Base-by-base conservation (phyloP, 2,113 vertebrate species). In the Silurus meridionalis region DNA sequence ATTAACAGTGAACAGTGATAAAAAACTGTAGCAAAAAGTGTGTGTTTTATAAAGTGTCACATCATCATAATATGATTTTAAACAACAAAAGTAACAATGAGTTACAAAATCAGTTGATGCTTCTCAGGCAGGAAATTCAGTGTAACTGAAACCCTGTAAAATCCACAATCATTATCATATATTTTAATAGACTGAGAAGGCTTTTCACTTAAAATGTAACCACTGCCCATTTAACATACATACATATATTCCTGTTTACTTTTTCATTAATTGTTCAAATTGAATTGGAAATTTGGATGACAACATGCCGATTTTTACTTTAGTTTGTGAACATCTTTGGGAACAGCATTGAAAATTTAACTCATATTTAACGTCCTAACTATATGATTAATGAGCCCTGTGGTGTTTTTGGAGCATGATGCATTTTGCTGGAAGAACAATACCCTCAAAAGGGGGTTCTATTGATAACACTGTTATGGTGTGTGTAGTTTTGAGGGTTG, bases 381-480 rank as follows among this genome's bases (percentile, higher is more conserved):
- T 82, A 64, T 80, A 83, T 77, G 82, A 85, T 89, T 91, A 84
- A 92, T 89, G 89, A 87, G 87, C 87, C 88, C 92, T 92, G 89
- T 88, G 91, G 91, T 87, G 90, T 93, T 90, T 80, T 92, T 89
- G 90, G 91, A 92, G 93, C 92, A 94, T 92, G 90, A 90, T 90
- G 83, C 69, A 89, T 71, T 87, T 89, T 91, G 88, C 88, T 92
- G 89, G 28, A 86, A 80, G 72, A 81, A 91, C 88, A 85, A n/a
- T 89, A 86, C 85, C 91, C 89, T 90, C 89, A 88, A 86, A 88
- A 91, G 86, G 88, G 89, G 89, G 88, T 64, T 55, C 81, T 64
- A 77, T 80, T 82, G 87, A 83, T 80, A 87, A 91, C 85, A 86
- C 85, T 78, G 82, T 83, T 53, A 37, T 19, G 55, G 61, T 82